Conservation (phyloP, 2,797 vertebrate species). For the Erethizon dorsatum region DNA sequence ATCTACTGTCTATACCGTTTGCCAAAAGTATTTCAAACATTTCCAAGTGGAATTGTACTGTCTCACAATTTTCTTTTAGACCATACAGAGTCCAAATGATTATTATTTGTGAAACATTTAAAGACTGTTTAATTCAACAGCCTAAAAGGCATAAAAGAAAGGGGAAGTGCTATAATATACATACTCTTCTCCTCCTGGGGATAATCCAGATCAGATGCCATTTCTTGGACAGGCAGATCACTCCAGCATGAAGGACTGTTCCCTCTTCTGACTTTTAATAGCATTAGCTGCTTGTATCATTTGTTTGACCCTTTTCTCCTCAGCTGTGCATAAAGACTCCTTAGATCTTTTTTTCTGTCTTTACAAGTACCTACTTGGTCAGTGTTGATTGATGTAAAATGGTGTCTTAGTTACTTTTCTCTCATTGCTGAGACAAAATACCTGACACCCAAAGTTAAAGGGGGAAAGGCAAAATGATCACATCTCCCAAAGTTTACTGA, state of each 20-base stretch:
- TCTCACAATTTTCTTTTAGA: conserved; percentile 13
- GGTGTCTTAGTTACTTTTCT: background rate
- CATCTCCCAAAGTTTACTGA: background rate
- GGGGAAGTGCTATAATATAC: background rate
- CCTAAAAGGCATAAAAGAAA: background rate
- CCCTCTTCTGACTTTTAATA: background rate
- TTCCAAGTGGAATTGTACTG: background rate
- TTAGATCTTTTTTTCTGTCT: background rate
- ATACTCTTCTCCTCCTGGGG: background rate
- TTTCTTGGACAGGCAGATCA: background rate
- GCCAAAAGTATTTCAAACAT: background rate
- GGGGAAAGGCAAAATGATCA: background rate
- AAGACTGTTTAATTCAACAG: background rate
- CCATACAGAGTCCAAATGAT: background rate
- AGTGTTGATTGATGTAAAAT: background rate
- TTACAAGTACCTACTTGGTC: background rate
- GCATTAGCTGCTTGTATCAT: background rate
- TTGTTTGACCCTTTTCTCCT: background rate
- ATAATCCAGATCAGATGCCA: background rate
- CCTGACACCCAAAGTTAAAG: background rate
- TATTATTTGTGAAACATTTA: conserved; percentile 52
- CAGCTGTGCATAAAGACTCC: background rate
- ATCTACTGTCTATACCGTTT: background rate
- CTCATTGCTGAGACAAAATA: background rate
- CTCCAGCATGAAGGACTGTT: background rate